phyloP scores from a whole-genome alignment of 2,113 vertebrate genomes.

The Scolopax mira region DNA sequence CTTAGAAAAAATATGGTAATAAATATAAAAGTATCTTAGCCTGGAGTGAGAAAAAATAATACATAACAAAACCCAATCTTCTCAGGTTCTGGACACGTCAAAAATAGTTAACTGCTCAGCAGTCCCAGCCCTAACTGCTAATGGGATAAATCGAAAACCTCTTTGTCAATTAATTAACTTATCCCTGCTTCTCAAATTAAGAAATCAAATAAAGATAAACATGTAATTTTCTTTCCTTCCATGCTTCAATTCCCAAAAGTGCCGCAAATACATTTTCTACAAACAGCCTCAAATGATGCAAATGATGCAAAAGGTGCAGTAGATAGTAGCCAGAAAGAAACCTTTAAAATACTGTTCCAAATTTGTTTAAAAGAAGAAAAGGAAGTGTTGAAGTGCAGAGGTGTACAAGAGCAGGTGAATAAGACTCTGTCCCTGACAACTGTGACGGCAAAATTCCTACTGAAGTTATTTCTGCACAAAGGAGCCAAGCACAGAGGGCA shows the following conservation, averaged over 20 bases:
- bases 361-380: not conserved
- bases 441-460: not conserved
- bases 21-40: not conserved
- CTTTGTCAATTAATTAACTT: conserved; percentile 58
- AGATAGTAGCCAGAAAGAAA: not conserved
- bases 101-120: conserved; percentile 10
- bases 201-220: conserved; percentile 62
- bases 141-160: conserved; percentile 42
- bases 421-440: not conserved
- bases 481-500: not conserved
- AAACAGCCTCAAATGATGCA: not conserved
- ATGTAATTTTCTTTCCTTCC: conserved; percentile 49
- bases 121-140: conserved; percentile 1
- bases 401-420: not conserved
- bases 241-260: conserved; percentile 26
- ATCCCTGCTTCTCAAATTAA: conserved; percentile 40
- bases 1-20: conserved; percentile 20
- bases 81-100: not conserved
- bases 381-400: not conserved
- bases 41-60: not conserved
- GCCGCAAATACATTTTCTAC: not conserved
- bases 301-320: not conserved
- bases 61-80: not conserved
- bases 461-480: not conserved
- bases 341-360: not conserved